phyloP scores from a whole-genome alignment of 2,797 vertebrate species.

The Coracias cyanogaster region DNA sequence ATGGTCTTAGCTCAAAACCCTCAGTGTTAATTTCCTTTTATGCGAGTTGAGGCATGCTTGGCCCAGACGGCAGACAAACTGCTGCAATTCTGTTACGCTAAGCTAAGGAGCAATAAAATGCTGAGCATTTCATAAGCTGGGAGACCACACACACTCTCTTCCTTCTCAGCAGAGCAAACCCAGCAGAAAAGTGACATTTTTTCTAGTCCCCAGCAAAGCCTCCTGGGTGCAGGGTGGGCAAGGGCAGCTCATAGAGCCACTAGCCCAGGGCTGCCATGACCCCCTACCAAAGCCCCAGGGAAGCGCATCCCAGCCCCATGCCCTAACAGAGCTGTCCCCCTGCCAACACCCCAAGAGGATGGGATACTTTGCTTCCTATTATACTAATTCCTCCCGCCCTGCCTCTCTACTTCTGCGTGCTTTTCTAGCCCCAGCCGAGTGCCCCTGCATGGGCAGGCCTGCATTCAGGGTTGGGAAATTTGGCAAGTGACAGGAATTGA shows the following conservation, averaged over 20 bases:
- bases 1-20: background rate
- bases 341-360: background rate
- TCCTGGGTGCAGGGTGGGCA: background rate
- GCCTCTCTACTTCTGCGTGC: background rate
- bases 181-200: background rate
- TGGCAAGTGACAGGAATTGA: background rate
- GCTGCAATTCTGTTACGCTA: background rate
- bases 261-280: accelerated
- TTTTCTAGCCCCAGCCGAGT: background rate
- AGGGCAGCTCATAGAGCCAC: background rate
- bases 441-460: background rate
- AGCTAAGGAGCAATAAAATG: constrained; percentile 25
- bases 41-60: background rate
- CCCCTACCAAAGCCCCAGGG: accelerated
- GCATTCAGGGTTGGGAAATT: background rate
- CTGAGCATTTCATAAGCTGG: background rate
- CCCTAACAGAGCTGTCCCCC: background rate
- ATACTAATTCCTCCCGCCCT: background rate
- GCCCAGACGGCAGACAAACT: background rate
- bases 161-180: background rate
- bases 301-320: accelerated
- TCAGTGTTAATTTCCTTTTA: constrained; percentile 18
- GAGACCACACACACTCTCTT: constrained; percentile 14
- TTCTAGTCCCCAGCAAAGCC: background rate
- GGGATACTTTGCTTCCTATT: background rate